Evolutionary conservation across 2,888 invertebrate genomes (phyloP), one percentile per base, ranked within the genome.

Genomic region (Alviniconcha strummeri): DNA sequence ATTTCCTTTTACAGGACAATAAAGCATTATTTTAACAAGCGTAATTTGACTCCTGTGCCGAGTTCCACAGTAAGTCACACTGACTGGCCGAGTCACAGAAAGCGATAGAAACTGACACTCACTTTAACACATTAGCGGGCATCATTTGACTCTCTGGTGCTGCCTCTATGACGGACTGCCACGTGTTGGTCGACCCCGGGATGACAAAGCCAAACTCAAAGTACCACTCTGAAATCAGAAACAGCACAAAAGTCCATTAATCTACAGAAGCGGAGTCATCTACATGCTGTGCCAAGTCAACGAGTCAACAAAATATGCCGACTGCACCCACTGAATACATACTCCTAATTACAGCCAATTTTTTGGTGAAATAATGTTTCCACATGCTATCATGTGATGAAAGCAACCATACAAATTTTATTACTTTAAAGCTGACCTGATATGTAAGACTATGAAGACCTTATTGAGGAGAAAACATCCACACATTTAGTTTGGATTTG

Each of bases 111-210:
- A 78, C 15, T n/a, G 19, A 72, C 13, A 89, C 91, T 90, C 94
- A 98, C 98, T 98, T 99, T 89, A 99, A 95, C 86, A 99, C 96
- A 94, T 97, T 97, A 7, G 99, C 98, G n/a, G 99, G 99, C 98
- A 99, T 98, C 99, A 99, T 99, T 94, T 99, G 98, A 83, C 98
- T 98, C 94, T 99, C 99, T 0, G 99, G 99, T 0, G 99, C 99
- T 15, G 99, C 99, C 94, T 99, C 98, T 90, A 99, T 98, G 84
- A 98, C 95, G 83, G 98, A 98, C 94, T 99, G 99, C 99, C 99
- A 99, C 15, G 99, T 99, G 94, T 99, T 99, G 75, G 99, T 99
- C 11, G 99, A 99, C 91, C 98, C 98, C 1, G 99, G 97, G 91
- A 99, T 99, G 19, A 99, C 99, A 94, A 97, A 99, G 74, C 99